Evolutionary conservation across 2,888 invertebrate species (phyloP).

Genomic region (Cataglyphis albicans): DNA sequence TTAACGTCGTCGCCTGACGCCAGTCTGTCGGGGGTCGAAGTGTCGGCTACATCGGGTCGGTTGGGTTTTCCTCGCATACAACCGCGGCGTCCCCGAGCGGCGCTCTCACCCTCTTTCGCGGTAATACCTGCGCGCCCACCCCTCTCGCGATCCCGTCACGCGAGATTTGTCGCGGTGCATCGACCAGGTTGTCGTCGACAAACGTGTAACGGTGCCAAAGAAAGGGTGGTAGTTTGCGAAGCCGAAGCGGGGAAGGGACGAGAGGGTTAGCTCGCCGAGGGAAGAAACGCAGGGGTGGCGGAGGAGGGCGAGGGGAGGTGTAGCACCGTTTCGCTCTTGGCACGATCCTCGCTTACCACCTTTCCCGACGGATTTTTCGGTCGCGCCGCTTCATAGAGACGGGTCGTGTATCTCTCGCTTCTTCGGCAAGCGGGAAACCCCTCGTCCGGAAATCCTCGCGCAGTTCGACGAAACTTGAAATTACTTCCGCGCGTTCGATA

Average conservation of each 20-base stretch:
- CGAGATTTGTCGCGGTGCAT: conserved; percentile 32
- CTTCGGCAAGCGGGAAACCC: conserved; percentile 13
- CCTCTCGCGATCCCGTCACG: conserved; percentile 33
- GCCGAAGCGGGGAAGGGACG: not conserved
- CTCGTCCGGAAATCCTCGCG: not conserved
- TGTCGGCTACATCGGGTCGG: conserved; percentile 80
- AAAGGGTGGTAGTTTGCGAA: conserved; percentile 34
- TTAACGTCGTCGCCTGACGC: conserved; percentile 79
- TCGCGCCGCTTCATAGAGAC: not conserved
- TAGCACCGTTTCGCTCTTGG: not conserved
- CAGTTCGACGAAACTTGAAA: conserved; percentile 58
- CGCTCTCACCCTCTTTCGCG: conserved; percentile 42
- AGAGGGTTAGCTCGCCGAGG: conserved; percentile 25
- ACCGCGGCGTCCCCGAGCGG: conserved; percentile 45
- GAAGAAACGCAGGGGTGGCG: conserved; percentile 20
- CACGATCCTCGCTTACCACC: not conserved
- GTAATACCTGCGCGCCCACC: conserved; percentile 28
- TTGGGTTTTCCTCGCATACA: conserved; percentile 56
- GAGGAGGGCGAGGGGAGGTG: not conserved
- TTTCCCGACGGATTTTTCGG: conserved; percentile 41
- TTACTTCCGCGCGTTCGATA: conserved; percentile 60
- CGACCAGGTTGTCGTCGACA: conserved; percentile 23
- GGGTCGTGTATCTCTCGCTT: not conserved
- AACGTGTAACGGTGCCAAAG: conserved; percentile 17
- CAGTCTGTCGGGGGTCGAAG: conserved; percentile 85